Conservation (phyloP, 2,888 invertebrate genomes). For the Endotricha flammealis region DNA sequence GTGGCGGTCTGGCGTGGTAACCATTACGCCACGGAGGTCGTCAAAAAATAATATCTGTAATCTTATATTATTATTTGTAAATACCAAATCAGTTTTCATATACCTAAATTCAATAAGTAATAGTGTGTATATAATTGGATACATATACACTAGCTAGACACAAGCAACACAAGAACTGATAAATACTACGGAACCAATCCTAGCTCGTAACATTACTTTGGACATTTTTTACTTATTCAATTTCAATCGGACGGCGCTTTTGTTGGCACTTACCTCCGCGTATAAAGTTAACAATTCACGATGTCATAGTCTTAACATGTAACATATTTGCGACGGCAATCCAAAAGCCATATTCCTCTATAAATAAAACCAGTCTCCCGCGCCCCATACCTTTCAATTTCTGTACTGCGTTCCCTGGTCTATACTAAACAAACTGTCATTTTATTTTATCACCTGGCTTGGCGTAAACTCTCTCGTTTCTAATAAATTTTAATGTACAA, state of each 20-base stretch:
- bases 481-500: conserved; percentile 74
- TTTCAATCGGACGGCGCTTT: neutral
- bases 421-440: conserved; percentile 77
- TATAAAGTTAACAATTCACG: conserved; percentile 10
- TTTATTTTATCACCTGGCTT: conserved; percentile 76
- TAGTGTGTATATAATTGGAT: too few relatives aligned
- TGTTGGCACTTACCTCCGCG: neutral
- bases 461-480: conserved; percentile 65
- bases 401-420: conserved; percentile 62
- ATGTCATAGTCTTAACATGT: conserved; percentile 5
- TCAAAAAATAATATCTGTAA: too few relatives aligned
- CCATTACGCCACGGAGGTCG: too few relatives aligned
- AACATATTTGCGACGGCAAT: conserved; percentile 53
- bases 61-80: too few relatives aligned
- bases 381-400: conserved; percentile 76
- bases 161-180: too few relatives aligned
- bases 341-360: conserved; percentile 68
- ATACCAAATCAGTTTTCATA: too few relatives aligned
- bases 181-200: too few relatives aligned
- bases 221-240: too few relatives aligned
- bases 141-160: too few relatives aligned
- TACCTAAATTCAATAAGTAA: too few relatives aligned
- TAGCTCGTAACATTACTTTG: too few relatives aligned
- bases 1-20: too few relatives aligned
- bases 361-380: conserved; percentile 71